Evolutionary conservation across 2,888 invertebrate genomes (phyloP), one percentile per base, ranked within the genome.

Genomic region (Villa cingulata): DNA sequence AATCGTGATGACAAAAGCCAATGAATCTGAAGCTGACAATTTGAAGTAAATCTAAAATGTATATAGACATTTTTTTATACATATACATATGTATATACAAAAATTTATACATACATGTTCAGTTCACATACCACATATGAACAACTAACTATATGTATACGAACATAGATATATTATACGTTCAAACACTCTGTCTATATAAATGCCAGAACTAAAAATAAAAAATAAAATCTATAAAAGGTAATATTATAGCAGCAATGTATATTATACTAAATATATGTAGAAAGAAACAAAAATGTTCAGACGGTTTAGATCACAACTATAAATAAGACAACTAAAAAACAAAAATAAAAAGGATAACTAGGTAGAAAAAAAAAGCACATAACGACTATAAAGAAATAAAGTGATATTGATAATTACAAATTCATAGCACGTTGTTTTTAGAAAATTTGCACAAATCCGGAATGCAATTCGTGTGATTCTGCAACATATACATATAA

Each of bases 381-480:
- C 18, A 29, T 16, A 7, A 27, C 29, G 5, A 23, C n/a, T 41
- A 27, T 41, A 29, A 32, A 18, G 17, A 17, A 18, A 37, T 42
- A n/a, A 42, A 42, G 32, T 32, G 27, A 17, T 37, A 20, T 15
- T 16, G 19, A 40, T 51, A 51, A 51, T 51, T 51, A 49, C 37
- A 45, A 43, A 51, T 51, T 47, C 51, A 38, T 40, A 39, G 41
- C 51, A 47, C 51, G 48, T 49, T 43, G 45, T n/a, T 32, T 43
- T 40, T 34, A 40, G 47, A 49, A 51, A 49, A 49, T 45, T 51
- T 51, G 51, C 51, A 49, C 51, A 49, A 49, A 51, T 47, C 47
- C 47, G 46, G 49, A 51, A 51, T 51, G 51, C 51, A 51, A 44
- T 49, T 47, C 49, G 46, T 51, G 47, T 48, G 49, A 51, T 48